Evolutionary conservation across 2,888 invertebrate genomes (phyloP).

Genomic region (Epirrita christyi): DNA sequence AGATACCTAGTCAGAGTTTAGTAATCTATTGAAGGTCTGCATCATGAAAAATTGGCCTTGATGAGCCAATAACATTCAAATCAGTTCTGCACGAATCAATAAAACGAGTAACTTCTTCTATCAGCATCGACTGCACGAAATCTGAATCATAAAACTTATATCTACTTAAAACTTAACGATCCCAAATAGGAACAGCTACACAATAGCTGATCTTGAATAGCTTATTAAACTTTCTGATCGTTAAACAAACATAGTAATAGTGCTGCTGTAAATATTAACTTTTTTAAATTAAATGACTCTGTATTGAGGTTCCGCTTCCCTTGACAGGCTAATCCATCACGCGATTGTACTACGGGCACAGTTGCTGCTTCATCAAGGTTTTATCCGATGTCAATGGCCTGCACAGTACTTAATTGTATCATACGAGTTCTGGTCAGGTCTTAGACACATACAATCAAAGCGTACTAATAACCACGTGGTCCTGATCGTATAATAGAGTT

Average conservation of each 20-base stretch:
- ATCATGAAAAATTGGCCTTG: slow-evolving; percentile 34
- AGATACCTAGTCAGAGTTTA: background rate
- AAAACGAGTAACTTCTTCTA: slow-evolving; percentile 27
- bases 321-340: slow-evolving; percentile 70
- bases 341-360: slow-evolving; percentile 58
- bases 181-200: slow-evolving; percentile 39
- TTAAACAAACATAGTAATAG: slow-evolving; percentile 62
- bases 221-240: slow-evolving; percentile 51
- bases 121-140: slow-evolving; percentile 24
- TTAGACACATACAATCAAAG: slow-evolving; percentile 64
- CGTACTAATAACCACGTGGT: slow-evolving; percentile 55
- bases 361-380: slow-evolving; percentile 66
- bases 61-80: slow-evolving; percentile 32
- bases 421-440: slow-evolving; percentile 48
- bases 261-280: slow-evolving; percentile 65
- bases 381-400: slow-evolving; percentile 70
- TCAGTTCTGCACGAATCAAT: slow-evolving; percentile 40
- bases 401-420: slow-evolving; percentile 28
- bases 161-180: slow-evolving; percentile 17
- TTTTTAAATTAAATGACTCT: slow-evolving; percentile 66
- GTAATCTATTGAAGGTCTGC: slow-evolving; percentile 16
- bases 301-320: slow-evolving; percentile 43
- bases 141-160: slow-evolving; percentile 25
- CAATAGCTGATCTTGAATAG: slow-evolving; percentile 41
- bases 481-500: slow-evolving; percentile 51